These are phyloP conservation scores for Gonocerus acuteangulatus DNA, from an alignment of 2,888 invertebrate species.

Conservation along the genomic window DNA sequence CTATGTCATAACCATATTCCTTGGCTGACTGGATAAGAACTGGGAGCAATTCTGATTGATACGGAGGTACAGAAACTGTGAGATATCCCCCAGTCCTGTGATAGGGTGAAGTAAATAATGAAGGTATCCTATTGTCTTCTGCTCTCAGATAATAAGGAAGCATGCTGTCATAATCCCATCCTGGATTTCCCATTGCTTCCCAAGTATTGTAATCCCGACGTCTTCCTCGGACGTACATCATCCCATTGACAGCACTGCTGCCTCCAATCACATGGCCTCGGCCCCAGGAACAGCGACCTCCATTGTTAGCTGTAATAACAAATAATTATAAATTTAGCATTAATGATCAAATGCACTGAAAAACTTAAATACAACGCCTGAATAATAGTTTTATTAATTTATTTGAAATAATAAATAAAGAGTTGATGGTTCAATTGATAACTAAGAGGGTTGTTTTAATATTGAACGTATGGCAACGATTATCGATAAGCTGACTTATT, in stretches of 20 bases:
- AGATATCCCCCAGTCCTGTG: constrained; percentile 42
- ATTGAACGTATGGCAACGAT: no score
- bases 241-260: constrained; percentile 43
- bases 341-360: no score
- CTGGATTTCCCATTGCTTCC: constrained; percentile 40
- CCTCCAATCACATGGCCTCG: constrained; percentile 45
- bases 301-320: constrained; percentile 12
- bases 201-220: constrained; percentile 44
- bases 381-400: no score
- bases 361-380: no score
- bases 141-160: constrained; percentile 40
- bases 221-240: constrained; percentile 45
- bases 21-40: constrained; percentile 42
- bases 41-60: constrained; percentile 41
- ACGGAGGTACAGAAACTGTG: constrained; percentile 42
- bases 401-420: no score
- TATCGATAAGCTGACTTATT: no score
- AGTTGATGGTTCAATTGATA: no score
- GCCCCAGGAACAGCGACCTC: constrained; percentile 68
- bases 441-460: no score
- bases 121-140: constrained; percentile 37
- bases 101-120: constrained; percentile 28
- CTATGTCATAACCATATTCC: constrained; percentile 42
- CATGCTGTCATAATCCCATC: constrained; percentile 39
- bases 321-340: no score